Base-by-base conservation (phyloP, 1,140 invertebrate genomes). In the Temnothorax nylanderi region DNA sequence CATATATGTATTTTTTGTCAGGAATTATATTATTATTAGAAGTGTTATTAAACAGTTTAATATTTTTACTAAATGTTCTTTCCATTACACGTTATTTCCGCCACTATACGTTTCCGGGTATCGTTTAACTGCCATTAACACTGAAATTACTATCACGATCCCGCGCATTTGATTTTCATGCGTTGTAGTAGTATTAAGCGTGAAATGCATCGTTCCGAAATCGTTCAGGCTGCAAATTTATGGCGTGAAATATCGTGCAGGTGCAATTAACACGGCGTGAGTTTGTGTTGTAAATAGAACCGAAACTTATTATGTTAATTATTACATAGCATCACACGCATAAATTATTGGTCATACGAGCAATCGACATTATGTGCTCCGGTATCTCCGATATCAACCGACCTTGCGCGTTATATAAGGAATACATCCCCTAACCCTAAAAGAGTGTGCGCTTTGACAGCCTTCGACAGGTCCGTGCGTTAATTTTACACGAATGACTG, bases 261-360 rank as follows among this genome's bases (percentile, higher is more conserved):
- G 69, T 44, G 80, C 80, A 84, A 84, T 84, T 84, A 84, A 84
- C 80, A n/a, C 69, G 54, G 13, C 41, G 56, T 60, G 80, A 60
- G 41, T 84, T 84, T 75, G 49, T 75, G 69, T 84, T 84, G 80
- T 74, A 84, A 84, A 84, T 74, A 84, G 69, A 75, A 62, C 41
- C 32, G 44, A 60, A 84, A 84, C 80, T 84, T 84, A 74, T 84
- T 84, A 84, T 60, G 80, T 84, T 84, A 84, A 84, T 84, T 74
- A 74, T 84, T 75, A 74, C 71, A 60, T 37, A 60, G 80, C 69
- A 37, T 84, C 54, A 26, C 69, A 37, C 54, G 80, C 54, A 75
- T 74, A 75, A 75, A 75, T 84, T 84, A 84, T 72, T 37, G 26
- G 26, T 3, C 18, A n/a, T 34, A 32, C 26, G 69, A 41, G 54